phyloP scores from a whole-genome alignment of 2,113 vertebrate species.

The Arothron firmamentum region DNA sequence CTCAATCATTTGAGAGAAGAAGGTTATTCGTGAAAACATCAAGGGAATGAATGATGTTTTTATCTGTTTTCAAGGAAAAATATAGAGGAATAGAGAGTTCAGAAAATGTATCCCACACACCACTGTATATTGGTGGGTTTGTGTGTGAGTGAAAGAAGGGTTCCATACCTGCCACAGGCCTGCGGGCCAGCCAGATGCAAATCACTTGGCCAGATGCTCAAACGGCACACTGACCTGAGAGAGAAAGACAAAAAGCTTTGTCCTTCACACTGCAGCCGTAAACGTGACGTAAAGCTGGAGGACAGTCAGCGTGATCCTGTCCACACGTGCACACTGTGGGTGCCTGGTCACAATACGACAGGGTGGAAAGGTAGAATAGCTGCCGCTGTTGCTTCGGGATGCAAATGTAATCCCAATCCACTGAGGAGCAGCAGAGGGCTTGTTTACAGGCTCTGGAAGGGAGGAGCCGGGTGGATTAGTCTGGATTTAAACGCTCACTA shows the following conservation, averaged over 20 bases:
- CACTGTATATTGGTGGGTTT: background rate
- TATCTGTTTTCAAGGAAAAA: no score
- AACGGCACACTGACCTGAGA: slow-evolving; percentile 94
- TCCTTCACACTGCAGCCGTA: no score
- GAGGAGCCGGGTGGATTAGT: slow-evolving; percentile 2
- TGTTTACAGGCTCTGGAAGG: slow-evolving; percentile 4
- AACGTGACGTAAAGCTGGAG: no score
- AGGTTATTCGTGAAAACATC: no score
- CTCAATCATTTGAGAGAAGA: no score
- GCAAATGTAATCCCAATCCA: background rate
- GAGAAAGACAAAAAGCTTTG: slow-evolving; percentile 12
- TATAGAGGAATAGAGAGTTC: no score
- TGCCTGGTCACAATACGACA: background rate
- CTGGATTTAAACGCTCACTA: slow-evolving; percentile 6
- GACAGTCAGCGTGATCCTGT: no score
- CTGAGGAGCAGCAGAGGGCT: slow-evolving; percentile 6
- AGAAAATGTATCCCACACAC: background rate
- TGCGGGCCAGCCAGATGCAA: slow-evolving; percentile 45
- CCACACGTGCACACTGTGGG: no score
- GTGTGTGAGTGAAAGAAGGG: slow-evolving; percentile 9
- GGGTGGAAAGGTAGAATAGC: background rate
- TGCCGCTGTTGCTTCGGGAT: slow-evolving; percentile 14
- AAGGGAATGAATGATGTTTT: no score
- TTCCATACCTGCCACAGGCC: slow-evolving; percentile 62
- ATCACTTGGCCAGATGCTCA: slow-evolving; percentile 98